phyloP scores from a whole-genome alignment of 2,113 vertebrate genomes.

The Gadus chalcogrammus region DNA sequence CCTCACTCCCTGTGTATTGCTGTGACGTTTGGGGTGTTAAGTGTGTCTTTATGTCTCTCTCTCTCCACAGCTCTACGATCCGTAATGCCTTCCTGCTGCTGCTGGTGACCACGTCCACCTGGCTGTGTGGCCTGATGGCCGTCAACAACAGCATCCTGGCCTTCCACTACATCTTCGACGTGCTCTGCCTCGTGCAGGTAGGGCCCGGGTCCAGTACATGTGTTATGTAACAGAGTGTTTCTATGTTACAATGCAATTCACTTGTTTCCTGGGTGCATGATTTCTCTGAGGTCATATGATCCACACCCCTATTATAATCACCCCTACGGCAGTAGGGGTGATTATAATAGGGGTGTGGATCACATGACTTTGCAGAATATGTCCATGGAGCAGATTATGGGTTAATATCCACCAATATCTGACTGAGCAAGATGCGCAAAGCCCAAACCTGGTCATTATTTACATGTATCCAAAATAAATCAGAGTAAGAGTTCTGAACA shows the following conservation, averaged over 20 bases:
- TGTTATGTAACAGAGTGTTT: not conserved
- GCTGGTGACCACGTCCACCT: slow-evolving; percentile 90
- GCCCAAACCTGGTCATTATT: not conserved
- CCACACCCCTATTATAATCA: too few species aligned
- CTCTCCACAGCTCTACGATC: slow-evolving; percentile 78
- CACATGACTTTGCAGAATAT: too few species aligned
- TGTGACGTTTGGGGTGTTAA: not conserved
- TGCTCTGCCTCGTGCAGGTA: slow-evolving; percentile 95
- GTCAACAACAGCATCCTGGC: slow-evolving; percentile 97
- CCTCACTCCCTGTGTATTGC: not conserved
- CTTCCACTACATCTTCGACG: slow-evolving; percentile 96
- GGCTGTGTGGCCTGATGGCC: slow-evolving; percentile 97
- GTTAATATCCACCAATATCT: too few species aligned
- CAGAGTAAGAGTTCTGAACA: too few species aligned
- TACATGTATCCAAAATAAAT: too few species aligned
- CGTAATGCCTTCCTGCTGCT: slow-evolving; percentile 92
- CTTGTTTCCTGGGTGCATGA: too few species aligned
- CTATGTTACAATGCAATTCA: slow-evolving; percentile 4
- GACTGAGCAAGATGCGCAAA: not conserved
- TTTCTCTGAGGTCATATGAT: too few species aligned
- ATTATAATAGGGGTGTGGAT: too few species aligned
- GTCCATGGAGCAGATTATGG: too few species aligned
- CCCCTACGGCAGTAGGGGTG: too few species aligned
- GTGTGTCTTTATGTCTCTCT: slow-evolving; percentile 4
- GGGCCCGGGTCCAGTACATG: not conserved